phyloP scores from a whole-genome alignment of 2,797 vertebrate genomes.

The Hyperoplus lanceolatus region DNA sequence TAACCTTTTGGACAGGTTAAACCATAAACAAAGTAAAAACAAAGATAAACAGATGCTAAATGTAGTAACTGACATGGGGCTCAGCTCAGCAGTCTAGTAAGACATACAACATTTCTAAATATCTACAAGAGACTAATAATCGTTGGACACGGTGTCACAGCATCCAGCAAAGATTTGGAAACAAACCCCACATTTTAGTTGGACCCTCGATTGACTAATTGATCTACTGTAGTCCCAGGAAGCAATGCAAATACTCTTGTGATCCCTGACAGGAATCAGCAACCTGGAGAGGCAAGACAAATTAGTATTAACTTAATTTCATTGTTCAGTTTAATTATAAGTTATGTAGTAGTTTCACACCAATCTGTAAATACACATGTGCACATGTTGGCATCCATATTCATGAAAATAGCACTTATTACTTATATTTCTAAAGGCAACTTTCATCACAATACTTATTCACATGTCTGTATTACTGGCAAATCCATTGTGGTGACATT shows the following conservation, averaged over 20 bases:
- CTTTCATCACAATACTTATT: not conserved
- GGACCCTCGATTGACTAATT: conserved; percentile 2
- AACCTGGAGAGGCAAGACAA: conserved; percentile 54
- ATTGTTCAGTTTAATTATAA: no score
- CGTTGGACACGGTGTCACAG: not conserved
- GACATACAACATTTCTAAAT: no score
- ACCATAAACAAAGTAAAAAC: no score
- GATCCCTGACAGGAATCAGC: conserved; percentile 39
- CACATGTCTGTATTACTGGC: not conserved
- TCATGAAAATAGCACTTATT: no score
- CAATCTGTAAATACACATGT: no score
- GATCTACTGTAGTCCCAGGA: not conserved
- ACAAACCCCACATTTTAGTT: conserved; percentile 12
- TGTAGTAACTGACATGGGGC: no score
- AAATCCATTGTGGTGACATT: not conserved
- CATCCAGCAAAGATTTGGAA: conserved; percentile 23
- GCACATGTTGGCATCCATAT: no score
- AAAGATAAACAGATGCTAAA: no score
- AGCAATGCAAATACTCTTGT: conserved; percentile 58
- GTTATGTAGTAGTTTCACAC: no score
- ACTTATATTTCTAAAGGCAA: not conserved
- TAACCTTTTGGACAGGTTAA: no score
- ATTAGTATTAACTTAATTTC: not conserved
- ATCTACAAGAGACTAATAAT: no score
- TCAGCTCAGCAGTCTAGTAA: no score